These are phyloP conservation scores for Lycaon pictus DNA, from an alignment of 2,113 vertebrate species.

Conservation along the genomic window DNA sequence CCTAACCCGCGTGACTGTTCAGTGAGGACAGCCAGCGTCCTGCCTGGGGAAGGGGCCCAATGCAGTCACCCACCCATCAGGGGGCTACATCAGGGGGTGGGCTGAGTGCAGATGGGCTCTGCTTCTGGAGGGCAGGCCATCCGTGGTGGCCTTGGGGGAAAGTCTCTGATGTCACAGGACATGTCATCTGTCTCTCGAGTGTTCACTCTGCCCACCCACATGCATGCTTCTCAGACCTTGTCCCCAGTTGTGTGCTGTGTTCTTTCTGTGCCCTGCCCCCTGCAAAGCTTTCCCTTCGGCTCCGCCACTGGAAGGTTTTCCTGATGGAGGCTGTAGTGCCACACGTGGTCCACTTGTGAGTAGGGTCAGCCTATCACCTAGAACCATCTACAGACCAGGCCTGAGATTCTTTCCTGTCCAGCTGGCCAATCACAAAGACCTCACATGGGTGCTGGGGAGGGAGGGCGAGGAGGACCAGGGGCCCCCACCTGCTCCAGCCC, in stretches of 20 bases:
- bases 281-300: too few species aligned
- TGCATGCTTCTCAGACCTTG: not conserved
- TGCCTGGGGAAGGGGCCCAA: not conserved
- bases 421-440: not conserved
- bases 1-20: not conserved
- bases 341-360: not conserved
- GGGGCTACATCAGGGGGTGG: not conserved
- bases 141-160: not conserved
- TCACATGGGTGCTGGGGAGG: not conserved
- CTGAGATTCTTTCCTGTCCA: not conserved
- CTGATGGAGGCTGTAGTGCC: not conserved
- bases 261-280: not conserved
- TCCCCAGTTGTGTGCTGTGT: not conserved
- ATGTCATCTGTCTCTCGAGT: not conserved
- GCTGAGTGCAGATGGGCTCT: not conserved
- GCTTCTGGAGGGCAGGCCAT: not conserved
- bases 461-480: not conserved
- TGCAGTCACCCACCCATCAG: not conserved
- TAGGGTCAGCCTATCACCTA: not conserved
- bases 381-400: not conserved
- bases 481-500: not conserved
- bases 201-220: not conserved
- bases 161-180: not conserved
- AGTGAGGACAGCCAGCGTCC: not conserved
- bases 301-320: accelerated